Base-by-base conservation (phyloP, 2,797 vertebrate genomes). In the Crocidura indochinensis region DNA sequence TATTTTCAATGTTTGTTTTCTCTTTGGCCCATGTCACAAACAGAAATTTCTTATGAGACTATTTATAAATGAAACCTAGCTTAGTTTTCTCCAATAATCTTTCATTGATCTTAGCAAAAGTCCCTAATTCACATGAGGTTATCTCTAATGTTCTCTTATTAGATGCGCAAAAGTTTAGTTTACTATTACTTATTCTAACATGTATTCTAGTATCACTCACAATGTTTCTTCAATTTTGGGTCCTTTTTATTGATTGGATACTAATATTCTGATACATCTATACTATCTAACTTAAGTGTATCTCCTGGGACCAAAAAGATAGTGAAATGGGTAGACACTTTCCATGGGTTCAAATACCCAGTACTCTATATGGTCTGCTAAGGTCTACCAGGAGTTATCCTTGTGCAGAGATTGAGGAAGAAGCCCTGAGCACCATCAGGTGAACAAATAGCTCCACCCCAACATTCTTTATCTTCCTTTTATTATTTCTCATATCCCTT, bases 31-130 rank as follows among this genome's bases (percentile, higher is more conserved):
- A 26, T 15, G 71, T 84, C 31, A 69, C 56, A 68, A 68, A 83
- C 26, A 46, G 14, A 24, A 15, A 88, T 75, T 87, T 90, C 69
- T 71, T 87, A 60, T 71, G 47, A 83, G 49, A 31, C 53, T 38
- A 53, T 2, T 46, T 81, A 74, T 3, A 47, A 44, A 74, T 60
- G 67, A 85, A 19, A 29, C 1, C 11, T 15, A 31, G 17, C 2
- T 82, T 67, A 82, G 7, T 68, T 90, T 80, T 82, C 49, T 76
- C 71, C 56, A 56, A 68, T 87, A 78, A 76, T 46, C 60, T 64
- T 79, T 75, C 9, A 38, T 15, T 71, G 49, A 47, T 44, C 62
- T 71, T 62, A 65, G 22, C 20, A n/a, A 2, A 51, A 26, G 27
- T 29, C 3, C 8, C 31, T 47, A 31, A 46, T 62, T 60, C 56